A percentile compares a stretch with the other conserved stretches of the same genome.
Conservation (phyloP, 2,113 vertebrate species). For the Pomatostomus ruficeps region DNA sequence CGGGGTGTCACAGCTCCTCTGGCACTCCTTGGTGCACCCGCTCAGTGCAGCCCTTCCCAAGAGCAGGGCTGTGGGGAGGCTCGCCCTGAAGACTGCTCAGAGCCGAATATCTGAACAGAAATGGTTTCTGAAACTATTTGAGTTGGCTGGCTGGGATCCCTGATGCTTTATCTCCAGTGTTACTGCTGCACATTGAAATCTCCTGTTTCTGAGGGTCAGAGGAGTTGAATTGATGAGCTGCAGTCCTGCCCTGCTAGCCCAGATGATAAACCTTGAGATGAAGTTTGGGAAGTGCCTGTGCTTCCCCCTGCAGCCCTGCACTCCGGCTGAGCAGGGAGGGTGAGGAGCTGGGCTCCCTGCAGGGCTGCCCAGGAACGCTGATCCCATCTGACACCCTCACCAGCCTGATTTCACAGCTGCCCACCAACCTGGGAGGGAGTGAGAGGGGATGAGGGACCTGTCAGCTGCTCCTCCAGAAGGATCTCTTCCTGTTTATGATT, state of each 20-base stretch:
- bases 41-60: neutral
- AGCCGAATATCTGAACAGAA: neutral
- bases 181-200: neutral
- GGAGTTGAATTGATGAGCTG: neutral
- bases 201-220: neutral
- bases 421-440: neutral
- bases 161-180: neutral
- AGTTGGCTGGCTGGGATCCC: neutral
- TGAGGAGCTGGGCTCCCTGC: neutral
- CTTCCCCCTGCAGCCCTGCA: neutral
- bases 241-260: neutral
- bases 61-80: neutral
- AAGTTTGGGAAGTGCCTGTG: neutral
- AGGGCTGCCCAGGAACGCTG: neutral
- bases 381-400: neutral
- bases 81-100: neutral
- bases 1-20: neutral
- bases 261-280: neutral
- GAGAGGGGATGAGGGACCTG: neutral
- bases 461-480: neutral
- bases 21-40: neutral
- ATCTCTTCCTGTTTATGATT: neutral
- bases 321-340: neutral
- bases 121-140: neutral
- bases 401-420: neutral